Conservation (phyloP, 2,888 invertebrate genomes). For the Cactoblastis cactorum region DNA sequence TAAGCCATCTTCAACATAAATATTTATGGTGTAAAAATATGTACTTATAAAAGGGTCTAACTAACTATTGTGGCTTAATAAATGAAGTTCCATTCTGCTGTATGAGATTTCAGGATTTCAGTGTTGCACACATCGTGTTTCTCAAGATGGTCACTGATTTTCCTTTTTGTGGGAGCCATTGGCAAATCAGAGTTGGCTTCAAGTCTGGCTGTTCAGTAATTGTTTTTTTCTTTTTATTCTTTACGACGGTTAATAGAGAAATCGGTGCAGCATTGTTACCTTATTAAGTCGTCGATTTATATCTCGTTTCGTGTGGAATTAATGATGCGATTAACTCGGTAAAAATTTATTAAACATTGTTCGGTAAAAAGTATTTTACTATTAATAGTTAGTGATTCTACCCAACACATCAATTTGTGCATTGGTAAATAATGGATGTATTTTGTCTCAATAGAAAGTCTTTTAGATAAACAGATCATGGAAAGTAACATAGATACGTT, state of each 20-base stretch:
- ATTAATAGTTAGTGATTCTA: neutral
- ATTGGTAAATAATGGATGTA: neutral
- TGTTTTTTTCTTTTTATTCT: neutral
- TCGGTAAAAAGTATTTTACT: neutral
- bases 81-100: too few species aligned
- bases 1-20: too few species aligned
- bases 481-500: neutral
- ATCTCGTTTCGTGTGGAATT: slow-evolving; percentile 3
- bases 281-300: neutral
- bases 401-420: neutral
- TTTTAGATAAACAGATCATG: neutral
- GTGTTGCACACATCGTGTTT: too few species aligned
- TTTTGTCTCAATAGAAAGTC: neutral
- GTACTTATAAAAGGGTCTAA: too few species aligned
- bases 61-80: too few species aligned
- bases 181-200: too few species aligned
- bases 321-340: slow-evolving; percentile 4
- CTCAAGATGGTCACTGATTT: too few species aligned
- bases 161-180: too few species aligned
- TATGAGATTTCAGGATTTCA: too few species aligned
- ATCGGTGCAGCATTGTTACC: slow-evolving; percentile 4
- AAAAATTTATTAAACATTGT: neutral
- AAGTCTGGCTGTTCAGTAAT: neutral
- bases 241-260: neutral
- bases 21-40: too few species aligned